phyloP scores from a whole-genome alignment of 2,113 vertebrate species.

The Climacteris rufus region DNA sequence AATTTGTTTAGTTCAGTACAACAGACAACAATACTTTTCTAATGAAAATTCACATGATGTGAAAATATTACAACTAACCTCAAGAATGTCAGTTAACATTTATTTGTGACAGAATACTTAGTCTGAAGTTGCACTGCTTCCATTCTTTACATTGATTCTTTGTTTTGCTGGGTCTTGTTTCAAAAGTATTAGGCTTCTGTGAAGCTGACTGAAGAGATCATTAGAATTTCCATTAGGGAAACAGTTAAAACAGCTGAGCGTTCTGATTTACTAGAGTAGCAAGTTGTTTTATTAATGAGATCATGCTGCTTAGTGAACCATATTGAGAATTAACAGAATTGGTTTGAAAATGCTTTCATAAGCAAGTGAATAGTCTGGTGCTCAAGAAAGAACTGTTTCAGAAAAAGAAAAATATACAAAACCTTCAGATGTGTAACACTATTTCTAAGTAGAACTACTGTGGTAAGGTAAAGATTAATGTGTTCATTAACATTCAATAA shows the following conservation, averaged over 20 bases:
- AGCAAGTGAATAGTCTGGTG: conserved; percentile 22
- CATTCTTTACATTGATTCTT: not conserved
- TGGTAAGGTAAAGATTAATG: conserved; percentile 11
- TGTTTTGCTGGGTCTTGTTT: not conserved
- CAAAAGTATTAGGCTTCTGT: not conserved
- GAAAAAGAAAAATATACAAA: not conserved
- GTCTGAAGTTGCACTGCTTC: not conserved
- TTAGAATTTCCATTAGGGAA: conserved; percentile 43
- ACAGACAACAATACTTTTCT: not conserved
- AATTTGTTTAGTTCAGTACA: not conserved
- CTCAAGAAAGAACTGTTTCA: conserved; percentile 11
- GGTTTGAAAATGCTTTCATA: conserved; percentile 45
- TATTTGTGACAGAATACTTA: not conserved
- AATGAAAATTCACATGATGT: not conserved
- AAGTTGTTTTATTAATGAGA: conserved; percentile 47
- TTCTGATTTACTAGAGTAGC: conserved; percentile 56
- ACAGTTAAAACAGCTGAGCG: conserved; percentile 28
- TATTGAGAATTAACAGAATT: conserved; percentile 58
- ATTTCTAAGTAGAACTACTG: not conserved
- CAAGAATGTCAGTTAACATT: not conserved
- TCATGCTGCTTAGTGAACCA: conserved; percentile 38
- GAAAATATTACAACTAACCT: not conserved
- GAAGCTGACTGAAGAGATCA: conserved; percentile 14
- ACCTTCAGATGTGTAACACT: not conserved
- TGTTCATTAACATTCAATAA: conserved; percentile 34